Evolutionary conservation across 1,140 invertebrate genomes (phyloP).

Genomic region (Heterodera carotae): DNA sequence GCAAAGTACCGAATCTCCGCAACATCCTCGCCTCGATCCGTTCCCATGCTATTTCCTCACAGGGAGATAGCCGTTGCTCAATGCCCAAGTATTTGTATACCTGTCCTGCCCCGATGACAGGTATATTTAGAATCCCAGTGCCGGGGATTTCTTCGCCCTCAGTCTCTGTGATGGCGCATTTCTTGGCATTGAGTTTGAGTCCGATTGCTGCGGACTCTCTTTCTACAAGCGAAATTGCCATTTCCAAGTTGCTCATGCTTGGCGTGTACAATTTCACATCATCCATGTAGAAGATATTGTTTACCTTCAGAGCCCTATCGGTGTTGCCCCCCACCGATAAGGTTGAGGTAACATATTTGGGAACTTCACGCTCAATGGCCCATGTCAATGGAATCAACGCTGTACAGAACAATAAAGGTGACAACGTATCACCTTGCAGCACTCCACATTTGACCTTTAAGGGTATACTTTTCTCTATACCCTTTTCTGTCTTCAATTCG

Average conservation of each 20-base stretch:
- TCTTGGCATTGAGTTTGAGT: slow-evolving; percentile 25
- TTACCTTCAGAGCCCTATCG: slow-evolving; percentile 18
- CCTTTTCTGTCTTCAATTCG: slow-evolving; percentile 13
- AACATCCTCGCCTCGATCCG: slow-evolving; percentile 11
- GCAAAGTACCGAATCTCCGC: background rate
- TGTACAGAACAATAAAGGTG: slow-evolving; percentile 43
- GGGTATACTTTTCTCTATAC: slow-evolving; percentile 20
- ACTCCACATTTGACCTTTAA: slow-evolving; percentile 34
- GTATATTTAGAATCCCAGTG: slow-evolving; percentile 24
- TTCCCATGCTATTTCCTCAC: slow-evolving; percentile 30
- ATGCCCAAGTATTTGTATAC: slow-evolving; percentile 41
- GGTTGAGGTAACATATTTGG: slow-evolving; percentile 16
- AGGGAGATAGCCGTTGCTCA: slow-evolving; percentile 28
- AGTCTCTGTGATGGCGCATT: slow-evolving; percentile 28
- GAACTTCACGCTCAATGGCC: slow-evolving; percentile 11
- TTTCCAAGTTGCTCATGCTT: background rate
- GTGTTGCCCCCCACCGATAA: background rate
- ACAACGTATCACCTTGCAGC: slow-evolving; percentile 49
- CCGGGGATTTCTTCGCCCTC: background rate
- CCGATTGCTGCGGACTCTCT: slow-evolving; percentile 24
- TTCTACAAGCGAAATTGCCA: slow-evolving; percentile 17
- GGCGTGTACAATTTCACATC: slow-evolving; percentile 39
- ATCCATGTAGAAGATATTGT: slow-evolving; percentile 50
- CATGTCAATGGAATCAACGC: slow-evolving; percentile 26
- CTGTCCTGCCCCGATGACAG: slow-evolving; percentile 2